Evolutionary conservation across 1,140 invertebrate genomes (phyloP).

Genomic region (Pygmarrhopalites habei): DNA sequence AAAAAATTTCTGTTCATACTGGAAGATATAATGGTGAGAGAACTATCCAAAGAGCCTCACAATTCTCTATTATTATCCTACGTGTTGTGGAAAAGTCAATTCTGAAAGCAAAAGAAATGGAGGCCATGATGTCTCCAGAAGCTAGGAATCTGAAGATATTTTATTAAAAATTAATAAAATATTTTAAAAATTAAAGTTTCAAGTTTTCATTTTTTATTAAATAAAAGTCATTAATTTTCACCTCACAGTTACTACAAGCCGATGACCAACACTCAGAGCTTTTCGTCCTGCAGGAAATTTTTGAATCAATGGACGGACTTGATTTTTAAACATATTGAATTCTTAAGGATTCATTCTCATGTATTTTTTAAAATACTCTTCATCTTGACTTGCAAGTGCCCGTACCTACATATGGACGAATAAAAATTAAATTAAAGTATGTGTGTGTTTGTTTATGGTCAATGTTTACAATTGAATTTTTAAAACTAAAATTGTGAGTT

Average conservation of each 20-base stretch:
- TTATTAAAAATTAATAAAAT: background rate
- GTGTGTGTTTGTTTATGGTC: no score
- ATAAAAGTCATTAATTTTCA: background rate
- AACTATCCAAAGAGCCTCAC: slow-evolving; percentile 27
- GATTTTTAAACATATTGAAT: background rate
- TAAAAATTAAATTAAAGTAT: no score
- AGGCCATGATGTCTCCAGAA: background rate
- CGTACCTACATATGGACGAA: no score
- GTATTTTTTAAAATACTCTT: background rate
- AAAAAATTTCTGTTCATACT: background rate
- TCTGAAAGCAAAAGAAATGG: background rate
- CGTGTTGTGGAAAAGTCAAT: background rate
- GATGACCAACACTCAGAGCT: no score
- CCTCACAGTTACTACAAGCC: background rate
- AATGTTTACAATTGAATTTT: no score
- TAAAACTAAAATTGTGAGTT: no score
- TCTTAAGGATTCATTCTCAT: background rate
- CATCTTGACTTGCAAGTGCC: background rate
- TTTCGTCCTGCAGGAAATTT: background rate
- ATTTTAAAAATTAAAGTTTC: background rate
- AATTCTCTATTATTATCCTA: slow-evolving; percentile 24
- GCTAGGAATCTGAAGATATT: background rate
- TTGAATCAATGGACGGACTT: background rate
- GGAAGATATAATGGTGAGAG: background rate
- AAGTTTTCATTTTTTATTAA: background rate